phyloP scores from a whole-genome alignment of 2,797 vertebrate genomes.

The Toxotes lorentzi region DNA sequence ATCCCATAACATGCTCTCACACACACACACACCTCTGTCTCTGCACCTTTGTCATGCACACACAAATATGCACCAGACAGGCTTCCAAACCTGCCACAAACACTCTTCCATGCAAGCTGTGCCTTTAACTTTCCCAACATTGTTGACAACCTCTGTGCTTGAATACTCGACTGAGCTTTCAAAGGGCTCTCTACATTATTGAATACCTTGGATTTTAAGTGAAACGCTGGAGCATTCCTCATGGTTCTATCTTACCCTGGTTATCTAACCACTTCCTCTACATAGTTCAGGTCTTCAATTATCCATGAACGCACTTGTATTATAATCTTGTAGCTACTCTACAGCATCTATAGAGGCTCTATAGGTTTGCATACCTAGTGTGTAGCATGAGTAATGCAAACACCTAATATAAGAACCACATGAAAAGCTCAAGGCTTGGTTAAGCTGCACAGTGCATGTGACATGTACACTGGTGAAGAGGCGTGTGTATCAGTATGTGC shows the following conservation, averaged over 20 bases:
- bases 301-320: slow-evolving; percentile 63
- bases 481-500: slow-evolving; percentile 1
- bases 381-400: slow-evolving; percentile 26
- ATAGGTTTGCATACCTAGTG: slow-evolving; percentile 30
- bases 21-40: slow-evolving; percentile 9
- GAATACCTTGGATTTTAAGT: slow-evolving; percentile 78
- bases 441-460: slow-evolving; percentile 12
- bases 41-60: background rate
- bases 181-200: slow-evolving; percentile 80
- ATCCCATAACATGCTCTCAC: slow-evolving; percentile 7
- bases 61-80: slow-evolving; percentile 8
- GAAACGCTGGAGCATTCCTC: slow-evolving; percentile 69
- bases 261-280: slow-evolving; percentile 67
- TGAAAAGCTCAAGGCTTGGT: slow-evolving; percentile 32
- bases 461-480: slow-evolving; percentile 3
- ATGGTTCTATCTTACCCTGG: slow-evolving; percentile 48
- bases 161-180: slow-evolving; percentile 74
- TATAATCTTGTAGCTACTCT: slow-evolving; percentile 43
- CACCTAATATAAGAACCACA: slow-evolving; percentile 15
- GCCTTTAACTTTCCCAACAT: slow-evolving; percentile 61
- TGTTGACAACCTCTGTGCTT: slow-evolving; percentile 67
- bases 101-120: slow-evolving; percentile 49
- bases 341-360: slow-evolving; percentile 39
- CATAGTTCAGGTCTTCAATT: slow-evolving; percentile 66
- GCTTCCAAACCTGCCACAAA: slow-evolving; percentile 39